Evolutionary conservation across 2,113 vertebrate species (phyloP).

Genomic region (Lophochroa leadbeateri): DNA sequence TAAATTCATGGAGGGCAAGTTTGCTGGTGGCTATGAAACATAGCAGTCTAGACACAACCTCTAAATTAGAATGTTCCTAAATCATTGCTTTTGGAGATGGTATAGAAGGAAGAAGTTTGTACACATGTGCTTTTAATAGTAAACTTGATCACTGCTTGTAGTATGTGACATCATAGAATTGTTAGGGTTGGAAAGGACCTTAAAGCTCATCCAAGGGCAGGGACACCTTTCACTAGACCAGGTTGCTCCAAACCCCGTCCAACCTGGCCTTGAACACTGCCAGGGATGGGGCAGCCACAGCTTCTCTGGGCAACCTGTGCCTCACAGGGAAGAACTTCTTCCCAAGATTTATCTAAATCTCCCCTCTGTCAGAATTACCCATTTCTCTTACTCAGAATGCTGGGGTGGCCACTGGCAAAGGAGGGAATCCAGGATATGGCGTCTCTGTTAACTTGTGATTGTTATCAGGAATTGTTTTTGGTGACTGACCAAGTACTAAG

Average conservation of each 20-base stretch:
- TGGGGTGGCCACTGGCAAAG: neutral
- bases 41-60: neutral
- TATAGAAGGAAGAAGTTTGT: neutral
- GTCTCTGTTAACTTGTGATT: neutral
- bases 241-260: neutral
- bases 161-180: neutral
- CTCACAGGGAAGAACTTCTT: neutral
- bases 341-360: neutral
- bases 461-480: neutral
- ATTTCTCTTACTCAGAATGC: neutral
- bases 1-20: neutral
- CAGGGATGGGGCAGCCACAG: neutral
- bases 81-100: neutral
- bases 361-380: neutral
- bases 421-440: neutral
- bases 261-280: neutral
- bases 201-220: neutral
- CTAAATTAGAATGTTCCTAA: neutral
- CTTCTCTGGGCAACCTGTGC: neutral
- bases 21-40: neutral
- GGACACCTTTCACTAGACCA: neutral
- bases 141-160: neutral
- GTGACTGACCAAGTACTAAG: neutral
- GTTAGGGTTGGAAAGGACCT: neutral
- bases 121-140: neutral